Base-by-base conservation (phyloP, 2,888 invertebrate species). In the Drosophila kuntzei region DNA sequence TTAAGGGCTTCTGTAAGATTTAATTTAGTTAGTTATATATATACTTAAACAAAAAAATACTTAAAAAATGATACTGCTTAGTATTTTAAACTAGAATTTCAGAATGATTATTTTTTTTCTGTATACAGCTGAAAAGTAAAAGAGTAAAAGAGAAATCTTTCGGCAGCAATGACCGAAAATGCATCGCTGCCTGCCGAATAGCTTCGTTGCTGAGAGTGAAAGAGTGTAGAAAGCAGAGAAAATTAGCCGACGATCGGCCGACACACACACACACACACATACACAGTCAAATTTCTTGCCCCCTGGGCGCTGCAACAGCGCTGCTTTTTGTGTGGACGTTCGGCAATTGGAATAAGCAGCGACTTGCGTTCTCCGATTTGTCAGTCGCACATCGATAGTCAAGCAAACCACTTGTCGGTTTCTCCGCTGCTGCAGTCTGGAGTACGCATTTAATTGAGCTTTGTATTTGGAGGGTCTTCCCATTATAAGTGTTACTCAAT, bases 371-470 rank as follows among this genome's bases (percentile, higher is more conserved):
- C 29, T 59, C 44, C 32, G 49, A 27, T 61, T 54, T 57, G 66
- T 65, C 83, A 87, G 88, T 85, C 67, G 74, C 62, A 64, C 55
- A 64, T 37, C 76, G 69, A 51, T 49, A 57, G 76, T 65, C 51
- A 55, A 68, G 60, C 76, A 64, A 63, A 47, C 39, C 60, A 53
- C 71, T 68, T 61, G 69, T 62, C 37, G 1, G 1, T 20, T 8
- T 20, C 22, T 25, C 0, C 5, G 7, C 39, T 3, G 34, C 16
- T 7, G 12, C 16, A 8, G 8, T 6, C 2, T 12, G 14, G 8
- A 29, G 14, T 22, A 43, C 55, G 47, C 58, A 62, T 41, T 62
- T 60, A 77, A 61, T 74, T 71, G 65, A 58, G 25, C 34, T 50
- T 14, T 9, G 6, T 5, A 4, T 71, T 62, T 41, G 32, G 20